Conservation (phyloP, 2,113 vertebrate genomes). For the Perca flavescens region DNA sequence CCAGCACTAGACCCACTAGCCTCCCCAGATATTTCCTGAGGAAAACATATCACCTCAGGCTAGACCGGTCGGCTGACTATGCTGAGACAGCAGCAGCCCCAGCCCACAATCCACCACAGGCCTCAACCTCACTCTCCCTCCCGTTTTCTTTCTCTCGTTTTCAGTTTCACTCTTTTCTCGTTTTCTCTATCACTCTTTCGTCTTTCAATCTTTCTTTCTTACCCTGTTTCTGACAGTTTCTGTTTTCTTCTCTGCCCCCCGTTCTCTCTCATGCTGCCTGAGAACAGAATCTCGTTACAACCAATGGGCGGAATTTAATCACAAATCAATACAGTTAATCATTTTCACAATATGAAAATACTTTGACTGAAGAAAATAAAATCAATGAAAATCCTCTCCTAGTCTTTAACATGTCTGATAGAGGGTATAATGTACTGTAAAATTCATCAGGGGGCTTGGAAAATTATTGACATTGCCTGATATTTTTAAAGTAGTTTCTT, state of each 20-base stretch:
- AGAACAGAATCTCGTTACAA: slow-evolving; percentile 20
- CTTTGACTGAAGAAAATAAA: slow-evolving; percentile 25
- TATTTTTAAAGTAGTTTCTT: not conserved
- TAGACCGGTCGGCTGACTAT: slow-evolving; percentile 69
- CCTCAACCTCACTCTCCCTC: slow-evolving; percentile 68
- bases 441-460: slow-evolving; percentile 3
- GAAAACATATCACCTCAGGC: slow-evolving; percentile 83
- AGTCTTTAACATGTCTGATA: slow-evolving; percentile 27
- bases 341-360: slow-evolving; percentile 54
- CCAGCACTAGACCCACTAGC: slow-evolving; percentile 71
- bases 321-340: slow-evolving; percentile 49
- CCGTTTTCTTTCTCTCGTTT: slow-evolving; percentile 46
- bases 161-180: slow-evolving; percentile 10
- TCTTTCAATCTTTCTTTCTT: slow-evolving; percentile 13
- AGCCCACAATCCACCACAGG: slow-evolving; percentile 80
- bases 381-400: slow-evolving; percentile 36
- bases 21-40: slow-evolving; percentile 86
- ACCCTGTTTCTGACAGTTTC: not conserved
- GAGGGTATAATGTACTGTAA: not conserved
- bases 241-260: not conserved
- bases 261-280: not conserved
- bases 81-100: slow-evolving; percentile 81
- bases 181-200: slow-evolving; percentile 6
- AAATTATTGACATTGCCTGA: not conserved
- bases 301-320: slow-evolving; percentile 36